Evolutionary conservation across 2,113 vertebrate genomes (phyloP), one percentile per base, ranked within the genome.

Genomic region (Symphodus melops): DNA sequence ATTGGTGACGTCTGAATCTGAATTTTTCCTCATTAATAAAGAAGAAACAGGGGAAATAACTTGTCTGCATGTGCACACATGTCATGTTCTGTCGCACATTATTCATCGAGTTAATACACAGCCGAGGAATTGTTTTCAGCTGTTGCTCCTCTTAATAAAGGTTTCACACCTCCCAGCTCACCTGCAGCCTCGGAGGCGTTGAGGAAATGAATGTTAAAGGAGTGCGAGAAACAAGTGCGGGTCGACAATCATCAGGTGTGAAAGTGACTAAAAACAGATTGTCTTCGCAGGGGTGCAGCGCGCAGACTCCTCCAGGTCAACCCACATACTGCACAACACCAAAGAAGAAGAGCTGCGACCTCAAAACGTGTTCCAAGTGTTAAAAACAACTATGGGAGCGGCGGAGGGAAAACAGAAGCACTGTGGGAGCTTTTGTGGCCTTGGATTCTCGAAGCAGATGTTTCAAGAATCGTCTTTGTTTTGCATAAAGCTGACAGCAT

Each of bases 191-290:
- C 21, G 0, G 37, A 59, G 62, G 84, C 58, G 46, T 42, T 19
- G 53, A 58, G 84, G 79, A 81, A 77, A 77, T 56, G 21, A 82
- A 58, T 52, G 71, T 68, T 75, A 60, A 61, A 70, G 72, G 55
- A 72, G 68, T 56, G 75, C 62, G 78, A 86, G 66, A 78, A 84
- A 60, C 58, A 77, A 81, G 56, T 68, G 60, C 68, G 72, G 39
- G 33, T 69, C 71, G 8, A 62, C 72, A 78, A 75, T 62, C 75
- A 69, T 74, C 75, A 80, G 68, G 86, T 88, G 88, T 48, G 86
- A 86, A 80, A 88, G 72, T 21, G 52, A 79, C 81, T 87, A 87
- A 85, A 90, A 91, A 89, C 81, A 87, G 79, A 79, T 59, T 64
- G 61, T 58, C 66, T 87, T 63, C 60, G 52, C 55, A 70, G 77